phyloP scores from a whole-genome alignment of 2,113 vertebrate genomes.

The Alexandromys fortis region DNA sequence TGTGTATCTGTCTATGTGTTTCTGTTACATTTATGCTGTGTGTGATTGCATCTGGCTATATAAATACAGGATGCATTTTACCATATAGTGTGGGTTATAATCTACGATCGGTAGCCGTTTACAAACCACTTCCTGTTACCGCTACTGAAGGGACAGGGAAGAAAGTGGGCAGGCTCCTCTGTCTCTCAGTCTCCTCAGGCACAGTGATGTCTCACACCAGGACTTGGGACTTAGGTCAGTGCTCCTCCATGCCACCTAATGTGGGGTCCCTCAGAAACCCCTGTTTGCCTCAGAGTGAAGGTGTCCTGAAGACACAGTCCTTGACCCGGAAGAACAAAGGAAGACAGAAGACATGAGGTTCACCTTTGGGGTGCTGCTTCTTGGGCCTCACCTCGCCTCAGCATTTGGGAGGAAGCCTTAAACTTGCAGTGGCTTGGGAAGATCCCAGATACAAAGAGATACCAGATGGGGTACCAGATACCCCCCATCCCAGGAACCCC shows the following conservation, averaged over 20 bases:
- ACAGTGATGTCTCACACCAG: background rate
- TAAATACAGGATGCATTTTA: background rate
- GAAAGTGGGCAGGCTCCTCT: background rate
- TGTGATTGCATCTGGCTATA: background rate
- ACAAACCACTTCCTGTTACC: background rate
- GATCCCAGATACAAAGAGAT: background rate
- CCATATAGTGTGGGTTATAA: background rate
- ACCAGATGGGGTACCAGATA: background rate
- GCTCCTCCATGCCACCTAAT: background rate
- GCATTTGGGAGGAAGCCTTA: background rate
- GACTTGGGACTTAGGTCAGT: rapidly evolving
- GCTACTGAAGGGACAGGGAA: background rate
- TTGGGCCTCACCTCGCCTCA: background rate
- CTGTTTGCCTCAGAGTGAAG: background rate
- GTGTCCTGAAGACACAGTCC: background rate
- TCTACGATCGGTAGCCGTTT: background rate
- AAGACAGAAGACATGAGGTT: background rate
- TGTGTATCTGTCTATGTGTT: background rate
- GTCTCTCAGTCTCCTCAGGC: background rate
- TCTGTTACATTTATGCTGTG: background rate
- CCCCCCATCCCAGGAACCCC: too few relatives aligned
- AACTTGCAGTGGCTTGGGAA: too few relatives aligned
- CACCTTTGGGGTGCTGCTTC: background rate
- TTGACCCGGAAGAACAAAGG: background rate
- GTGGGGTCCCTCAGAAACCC: background rate